These are phyloP conservation scores for Naja naja DNA, from an alignment of 2,113 vertebrate species.

Conservation along the genomic window DNA sequence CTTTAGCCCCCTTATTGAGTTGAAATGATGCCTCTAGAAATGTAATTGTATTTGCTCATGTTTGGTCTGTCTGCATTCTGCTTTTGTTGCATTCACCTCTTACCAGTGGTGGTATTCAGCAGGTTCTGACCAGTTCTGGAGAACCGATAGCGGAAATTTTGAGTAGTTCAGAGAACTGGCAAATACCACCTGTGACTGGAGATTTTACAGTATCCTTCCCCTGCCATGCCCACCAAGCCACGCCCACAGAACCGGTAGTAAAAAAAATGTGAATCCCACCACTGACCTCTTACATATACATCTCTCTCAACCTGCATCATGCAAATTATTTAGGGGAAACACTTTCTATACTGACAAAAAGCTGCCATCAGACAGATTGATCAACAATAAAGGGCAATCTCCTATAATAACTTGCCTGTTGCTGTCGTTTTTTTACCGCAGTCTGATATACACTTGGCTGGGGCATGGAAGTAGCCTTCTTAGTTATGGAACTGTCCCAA, in stretches of 20 bases:
- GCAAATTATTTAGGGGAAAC: not conserved
- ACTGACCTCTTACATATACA: no score
- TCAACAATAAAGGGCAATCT: not conserved
- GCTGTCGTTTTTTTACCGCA: no score
- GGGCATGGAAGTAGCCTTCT: not conserved
- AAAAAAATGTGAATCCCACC: no score
- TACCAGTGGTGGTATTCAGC: no score
- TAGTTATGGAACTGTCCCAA: not conserved
- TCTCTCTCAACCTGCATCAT: not conserved
- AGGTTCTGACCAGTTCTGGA: no score
- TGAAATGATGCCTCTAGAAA: not conserved
- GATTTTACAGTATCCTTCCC: no score
- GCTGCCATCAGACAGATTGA: not conserved
- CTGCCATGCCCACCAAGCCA: no score
- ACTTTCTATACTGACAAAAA: not conserved
- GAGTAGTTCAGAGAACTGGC: no score
- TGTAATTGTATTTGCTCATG: not conserved
- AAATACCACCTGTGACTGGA: no score
- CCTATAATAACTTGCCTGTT: not conserved
- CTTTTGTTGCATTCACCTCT: not conserved
- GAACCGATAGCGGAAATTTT: no score
- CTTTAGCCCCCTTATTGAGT: not conserved
- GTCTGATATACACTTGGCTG: not conserved
- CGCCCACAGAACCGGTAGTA: no score
- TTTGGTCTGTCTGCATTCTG: not conserved